Percentiles rank a stretch among this genome's conserved stretches.
phyloP scores from a whole-genome alignment of 2,113 vertebrate genomes.

The Notechis scutatus region DNA sequence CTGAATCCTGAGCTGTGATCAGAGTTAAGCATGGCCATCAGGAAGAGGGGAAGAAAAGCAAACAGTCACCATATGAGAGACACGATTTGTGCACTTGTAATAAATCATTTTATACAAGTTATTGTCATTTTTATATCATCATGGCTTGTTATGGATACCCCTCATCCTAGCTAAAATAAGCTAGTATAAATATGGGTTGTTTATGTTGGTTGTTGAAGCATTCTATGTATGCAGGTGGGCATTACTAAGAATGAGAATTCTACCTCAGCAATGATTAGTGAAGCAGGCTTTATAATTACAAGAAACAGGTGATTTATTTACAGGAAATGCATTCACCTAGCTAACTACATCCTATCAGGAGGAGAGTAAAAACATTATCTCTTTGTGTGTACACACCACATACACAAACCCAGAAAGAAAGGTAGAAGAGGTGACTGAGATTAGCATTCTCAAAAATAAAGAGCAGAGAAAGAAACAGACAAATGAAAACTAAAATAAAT shows the following conservation, averaged over 20 bases:
- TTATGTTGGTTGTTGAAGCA: neutral
- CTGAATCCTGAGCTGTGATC: neutral
- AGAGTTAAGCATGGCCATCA: neutral
- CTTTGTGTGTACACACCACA: no score
- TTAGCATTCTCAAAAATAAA: neutral
- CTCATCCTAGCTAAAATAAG: neutral
- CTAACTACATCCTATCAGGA: neutral
- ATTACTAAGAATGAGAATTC: neutral
- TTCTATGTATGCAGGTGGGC: neutral
- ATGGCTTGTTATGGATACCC: neutral
- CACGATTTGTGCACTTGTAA: neutral
- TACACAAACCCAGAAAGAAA: neutral
- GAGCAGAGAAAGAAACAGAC: neutral
- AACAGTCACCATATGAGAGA: neutral
- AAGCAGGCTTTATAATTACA: neutral
- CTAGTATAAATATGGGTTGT: neutral
- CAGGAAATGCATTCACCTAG: neutral
- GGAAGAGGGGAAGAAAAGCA: neutral
- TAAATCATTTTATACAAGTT: neutral
- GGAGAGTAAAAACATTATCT: neutral
- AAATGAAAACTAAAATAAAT: neutral
- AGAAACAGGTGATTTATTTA: neutral
- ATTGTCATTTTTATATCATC: neutral
- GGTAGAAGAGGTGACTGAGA: neutral
- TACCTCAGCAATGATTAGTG: neutral